Evolutionary conservation across 1,140 invertebrate genomes (phyloP).

Genomic region (Drosophila kurseongensis): DNA sequence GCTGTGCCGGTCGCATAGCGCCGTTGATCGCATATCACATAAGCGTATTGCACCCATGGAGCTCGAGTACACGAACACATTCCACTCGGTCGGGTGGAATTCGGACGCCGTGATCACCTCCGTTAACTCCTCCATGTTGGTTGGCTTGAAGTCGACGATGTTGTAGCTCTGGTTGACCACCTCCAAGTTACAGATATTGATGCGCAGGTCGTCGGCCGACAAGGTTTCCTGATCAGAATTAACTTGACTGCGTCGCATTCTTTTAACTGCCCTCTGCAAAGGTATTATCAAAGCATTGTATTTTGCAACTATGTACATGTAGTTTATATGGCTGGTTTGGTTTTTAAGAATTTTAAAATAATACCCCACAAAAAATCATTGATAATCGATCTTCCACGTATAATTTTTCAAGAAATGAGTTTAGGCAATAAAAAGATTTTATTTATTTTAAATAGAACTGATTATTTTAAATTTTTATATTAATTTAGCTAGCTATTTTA

Average conservation of each 20-base stretch:
- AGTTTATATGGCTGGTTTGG: too few species aligned
- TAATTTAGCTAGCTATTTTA: too few species aligned
- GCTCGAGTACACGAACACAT: slow-evolving; percentile 99
- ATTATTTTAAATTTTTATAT: too few species aligned
- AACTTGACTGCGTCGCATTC: slow-evolving; percentile 85
- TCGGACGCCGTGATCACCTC: slow-evolving; percentile 99
- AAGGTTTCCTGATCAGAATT: slow-evolving; percentile 99
- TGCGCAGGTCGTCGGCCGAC: slow-evolving; percentile 99
- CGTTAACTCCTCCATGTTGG: slow-evolving; percentile 99
- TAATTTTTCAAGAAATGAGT: too few species aligned
- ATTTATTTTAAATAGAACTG: too few species aligned
- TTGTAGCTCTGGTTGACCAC: slow-evolving; percentile 99
- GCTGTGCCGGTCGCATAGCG: slow-evolving; percentile 98
- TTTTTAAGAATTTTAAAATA: too few species aligned
- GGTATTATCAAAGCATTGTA: too few species aligned
- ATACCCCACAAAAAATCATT: too few species aligned
- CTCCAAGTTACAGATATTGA: slow-evolving; percentile 99
- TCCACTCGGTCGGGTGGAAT: slow-evolving; percentile 99
- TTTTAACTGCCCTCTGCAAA: too few species aligned
- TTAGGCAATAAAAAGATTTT: too few species aligned
- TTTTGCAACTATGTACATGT: too few species aligned
- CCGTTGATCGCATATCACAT: slow-evolving; percentile 99
- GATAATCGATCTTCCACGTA: too few species aligned
- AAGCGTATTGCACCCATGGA: slow-evolving; percentile 99
- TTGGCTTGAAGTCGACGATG: slow-evolving; percentile 99